A percentile compares a stretch with the other conserved stretches of the same genome.
phyloP scores from a whole-genome alignment of 2,888 invertebrate genomes.

The Ennomos erosarius region DNA sequence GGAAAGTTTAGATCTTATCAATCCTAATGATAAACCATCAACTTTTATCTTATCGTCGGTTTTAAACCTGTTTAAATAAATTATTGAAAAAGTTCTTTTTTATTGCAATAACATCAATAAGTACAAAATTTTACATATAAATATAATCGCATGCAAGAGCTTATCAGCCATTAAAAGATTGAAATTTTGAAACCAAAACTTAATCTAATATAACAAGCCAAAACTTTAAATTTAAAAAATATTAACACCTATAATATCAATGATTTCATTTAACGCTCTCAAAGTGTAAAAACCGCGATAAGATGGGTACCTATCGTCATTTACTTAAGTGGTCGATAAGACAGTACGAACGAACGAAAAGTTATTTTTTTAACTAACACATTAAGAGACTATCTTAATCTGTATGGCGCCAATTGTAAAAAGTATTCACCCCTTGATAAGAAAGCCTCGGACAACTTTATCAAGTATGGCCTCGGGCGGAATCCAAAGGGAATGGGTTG shows the following conservation, averaged over 20 bases:
- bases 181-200: slow-evolving; percentile 1
- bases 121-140: neutral
- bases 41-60: no score
- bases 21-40: no score
- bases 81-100: no score
- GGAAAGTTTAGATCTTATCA: no score
- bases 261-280: slow-evolving; percentile 68
- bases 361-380: slow-evolving; percentile 82
- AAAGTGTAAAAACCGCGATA: slow-evolving; percentile 78
- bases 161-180: neutral
- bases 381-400: slow-evolving; percentile 81
- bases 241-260: slow-evolving; percentile 46
- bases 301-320: slow-evolving; percentile 61
- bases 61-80: no score
- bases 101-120: no score
- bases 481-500: slow-evolving; percentile 58
- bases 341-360: slow-evolving; percentile 57
- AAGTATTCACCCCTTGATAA: slow-evolving; percentile 77
- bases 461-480: slow-evolving; percentile 66
- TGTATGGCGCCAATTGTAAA: slow-evolving; percentile 81
- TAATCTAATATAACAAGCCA: slow-evolving; percentile 1
- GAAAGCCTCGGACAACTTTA: slow-evolving; percentile 66
- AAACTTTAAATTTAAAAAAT: slow-evolving; percentile 36
- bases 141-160: neutral
- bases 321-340: slow-evolving; percentile 79